A percentile compares a stretch with the other conserved stretches of the same genome.
These are phyloP conservation scores for Acipenser ruthenus DNA, from an alignment of 2,797 vertebrate species.

Conservation along the genomic window DNA sequence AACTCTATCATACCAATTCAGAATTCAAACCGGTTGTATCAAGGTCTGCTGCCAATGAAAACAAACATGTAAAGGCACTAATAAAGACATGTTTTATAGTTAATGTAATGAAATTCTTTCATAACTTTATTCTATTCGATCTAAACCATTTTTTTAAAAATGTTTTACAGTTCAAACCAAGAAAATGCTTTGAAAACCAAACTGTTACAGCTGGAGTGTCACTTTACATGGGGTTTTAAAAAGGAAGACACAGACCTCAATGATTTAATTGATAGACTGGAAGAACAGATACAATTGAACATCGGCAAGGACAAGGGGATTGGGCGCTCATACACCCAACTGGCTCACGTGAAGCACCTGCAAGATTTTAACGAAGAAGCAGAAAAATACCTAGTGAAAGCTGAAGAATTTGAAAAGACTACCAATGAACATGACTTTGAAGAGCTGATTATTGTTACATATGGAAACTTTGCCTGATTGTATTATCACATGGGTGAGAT, in stretches of 20 bases:
- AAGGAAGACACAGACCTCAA: conserved; percentile 36
- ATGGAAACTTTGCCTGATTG: conserved; percentile 58
- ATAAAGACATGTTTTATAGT: too few species aligned
- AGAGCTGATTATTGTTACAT: conserved; percentile 39
- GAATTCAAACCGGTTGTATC: too few species aligned
- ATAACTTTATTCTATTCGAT: too few species aligned
- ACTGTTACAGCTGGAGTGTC: conserved; percentile 50
- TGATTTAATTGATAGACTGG: conserved; percentile 39
- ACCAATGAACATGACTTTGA: conserved; percentile 10
- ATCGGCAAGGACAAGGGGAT: conserved; percentile 4
- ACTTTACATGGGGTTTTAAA: conserved; percentile 57
- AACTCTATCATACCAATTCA: too few species aligned
- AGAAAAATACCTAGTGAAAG: conserved; percentile 42
- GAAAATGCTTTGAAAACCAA: conserved; percentile 31
- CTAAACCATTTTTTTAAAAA: neutral
- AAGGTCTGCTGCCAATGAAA: too few species aligned
- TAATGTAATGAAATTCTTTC: too few species aligned
- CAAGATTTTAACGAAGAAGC: conserved; percentile 46
- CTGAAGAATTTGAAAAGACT: conserved; percentile 38
- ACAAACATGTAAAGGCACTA: too few species aligned
- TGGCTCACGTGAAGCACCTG: conserved; percentile 48
- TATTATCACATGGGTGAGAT: conserved; percentile 43
- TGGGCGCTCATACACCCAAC: conserved; percentile 41
- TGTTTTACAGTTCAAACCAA: conserved; percentile 38
- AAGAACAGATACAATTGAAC: conserved; percentile 31